Base-by-base conservation (phyloP, 2,113 vertebrate species). In the Lepisosteus oculatus region DNA sequence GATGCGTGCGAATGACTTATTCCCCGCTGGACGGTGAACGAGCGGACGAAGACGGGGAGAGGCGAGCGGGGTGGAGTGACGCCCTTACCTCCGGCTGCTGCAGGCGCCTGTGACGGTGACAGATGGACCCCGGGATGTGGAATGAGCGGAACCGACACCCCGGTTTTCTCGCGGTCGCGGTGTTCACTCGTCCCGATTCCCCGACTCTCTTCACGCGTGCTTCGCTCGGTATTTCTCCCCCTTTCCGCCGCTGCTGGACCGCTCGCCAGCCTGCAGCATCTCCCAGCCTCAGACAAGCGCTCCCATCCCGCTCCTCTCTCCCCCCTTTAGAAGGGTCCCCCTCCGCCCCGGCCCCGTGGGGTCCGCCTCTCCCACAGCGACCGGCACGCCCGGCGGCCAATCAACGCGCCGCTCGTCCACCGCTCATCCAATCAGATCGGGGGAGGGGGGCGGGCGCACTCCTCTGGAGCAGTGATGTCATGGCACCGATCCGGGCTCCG, bases 391-490 rank as follows among this genome's bases (percentile, higher is more conserved):
- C 29, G 29, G 11, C 56, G 56, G 2, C 56, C 11, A 59, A 12
- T 59, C 7, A 14, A 12, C 3, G 13, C 7, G 7, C 56, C 56
- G n/a, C 7, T 8, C 12, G 56, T 5, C 47, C 62, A 43, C 55
- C 2, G n/a, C 55, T 78, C 67, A 12, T 74, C 77, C 82, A 84
- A 79, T 82, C 9, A 61, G n/a, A 55, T 65, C 42, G 0, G 12
- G n/a, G 42, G 44, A 65, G 66, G 8, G 70, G 68, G 65, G 70
- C 61, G 77, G 57, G 76, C 70, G 67, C 61, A 55, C 63, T 43
- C 62, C 65, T 68, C 61, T 65, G 43, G 6, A 61, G 51, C 73
- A 69, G 76, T 83, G 81, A 83, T 81, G 81, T 81, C 80, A 83
- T 83, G 81, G 74, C 78, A 71, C 55, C 79, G 65, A 77, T 77